Evolutionary conservation across 2,888 invertebrate species (phyloP).

Genomic region (Lacanobia wlatinum): DNA sequence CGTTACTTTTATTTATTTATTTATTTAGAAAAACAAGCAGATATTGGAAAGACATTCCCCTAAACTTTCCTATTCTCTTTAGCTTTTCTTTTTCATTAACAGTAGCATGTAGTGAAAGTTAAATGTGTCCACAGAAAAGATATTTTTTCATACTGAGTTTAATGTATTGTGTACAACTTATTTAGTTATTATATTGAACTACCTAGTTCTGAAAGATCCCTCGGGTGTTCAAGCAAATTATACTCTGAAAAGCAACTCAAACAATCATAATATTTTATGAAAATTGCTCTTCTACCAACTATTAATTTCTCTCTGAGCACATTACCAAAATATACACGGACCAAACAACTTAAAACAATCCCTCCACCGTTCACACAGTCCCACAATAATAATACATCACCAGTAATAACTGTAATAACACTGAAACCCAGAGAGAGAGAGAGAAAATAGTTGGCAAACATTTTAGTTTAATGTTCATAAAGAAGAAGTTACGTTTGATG

Average conservation of each 20-base stretch:
- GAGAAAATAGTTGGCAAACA: constrained; percentile 18
- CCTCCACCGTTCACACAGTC: neutral
- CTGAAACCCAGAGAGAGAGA: neutral
- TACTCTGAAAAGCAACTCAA: too few species aligned
- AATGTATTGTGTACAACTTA: too few species aligned
- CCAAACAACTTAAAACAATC: neutral
- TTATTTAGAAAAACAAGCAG: constrained; percentile 28
- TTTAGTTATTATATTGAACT: too few species aligned
- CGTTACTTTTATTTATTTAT: too few species aligned
- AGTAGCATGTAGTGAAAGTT: too few species aligned
- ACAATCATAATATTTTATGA: too few species aligned
- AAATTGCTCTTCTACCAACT: too few species aligned
- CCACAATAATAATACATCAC: constrained; percentile 1
- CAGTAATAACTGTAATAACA: constrained; percentile 16
- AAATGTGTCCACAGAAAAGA: too few species aligned
- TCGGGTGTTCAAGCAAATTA: too few species aligned
- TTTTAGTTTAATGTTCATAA: constrained; percentile 12
- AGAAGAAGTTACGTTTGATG: constrained; percentile 18
- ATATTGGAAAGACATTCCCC: constrained; percentile 15
- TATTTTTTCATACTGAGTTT: too few species aligned
- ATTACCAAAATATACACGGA: neutral
- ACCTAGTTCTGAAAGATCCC: too few species aligned
- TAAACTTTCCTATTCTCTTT: neutral
- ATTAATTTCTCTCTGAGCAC: neutral
- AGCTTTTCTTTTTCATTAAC: neutral